phyloP scores from a whole-genome alignment of 2,797 vertebrate genomes.

The Picus viridis region DNA sequence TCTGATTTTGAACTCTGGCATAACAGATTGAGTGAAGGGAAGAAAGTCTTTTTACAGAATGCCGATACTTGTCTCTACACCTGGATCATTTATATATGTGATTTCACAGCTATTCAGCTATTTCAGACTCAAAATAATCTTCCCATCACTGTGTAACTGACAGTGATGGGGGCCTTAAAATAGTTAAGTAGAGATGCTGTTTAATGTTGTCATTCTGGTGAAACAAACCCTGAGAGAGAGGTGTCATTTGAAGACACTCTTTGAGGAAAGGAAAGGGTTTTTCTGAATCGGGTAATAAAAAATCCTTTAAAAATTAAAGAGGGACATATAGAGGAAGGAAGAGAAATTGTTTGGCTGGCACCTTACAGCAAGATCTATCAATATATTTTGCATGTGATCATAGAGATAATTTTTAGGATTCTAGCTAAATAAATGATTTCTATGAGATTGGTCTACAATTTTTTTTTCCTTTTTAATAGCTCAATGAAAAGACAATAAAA shows the following conservation, averaged over 20 bases:
- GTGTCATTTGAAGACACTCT: background rate
- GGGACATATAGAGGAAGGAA: background rate
- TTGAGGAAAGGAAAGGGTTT: background rate
- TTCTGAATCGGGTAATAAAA: background rate
- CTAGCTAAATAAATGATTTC: background rate
- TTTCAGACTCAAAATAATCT: background rate
- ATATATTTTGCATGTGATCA: background rate
- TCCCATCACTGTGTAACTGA: background rate
- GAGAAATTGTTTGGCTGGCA: background rate
- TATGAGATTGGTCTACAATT: background rate
- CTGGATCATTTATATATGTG: background rate
- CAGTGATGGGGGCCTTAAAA: background rate
- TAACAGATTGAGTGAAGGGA: background rate
- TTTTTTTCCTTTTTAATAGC: background rate
- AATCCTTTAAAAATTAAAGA: background rate
- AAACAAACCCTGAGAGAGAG: background rate
- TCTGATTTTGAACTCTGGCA: background rate
- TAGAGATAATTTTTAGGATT: background rate
- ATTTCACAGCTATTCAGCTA: constrained; percentile 1
- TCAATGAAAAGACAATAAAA: background rate
- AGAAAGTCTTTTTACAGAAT: background rate
- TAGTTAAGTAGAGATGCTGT: background rate
- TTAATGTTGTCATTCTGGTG: background rate
- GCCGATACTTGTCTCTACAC: background rate
- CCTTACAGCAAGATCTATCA: background rate